Base-by-base conservation (phyloP, 2,113 vertebrate genomes). In the Onychostruthus taczanowskii region DNA sequence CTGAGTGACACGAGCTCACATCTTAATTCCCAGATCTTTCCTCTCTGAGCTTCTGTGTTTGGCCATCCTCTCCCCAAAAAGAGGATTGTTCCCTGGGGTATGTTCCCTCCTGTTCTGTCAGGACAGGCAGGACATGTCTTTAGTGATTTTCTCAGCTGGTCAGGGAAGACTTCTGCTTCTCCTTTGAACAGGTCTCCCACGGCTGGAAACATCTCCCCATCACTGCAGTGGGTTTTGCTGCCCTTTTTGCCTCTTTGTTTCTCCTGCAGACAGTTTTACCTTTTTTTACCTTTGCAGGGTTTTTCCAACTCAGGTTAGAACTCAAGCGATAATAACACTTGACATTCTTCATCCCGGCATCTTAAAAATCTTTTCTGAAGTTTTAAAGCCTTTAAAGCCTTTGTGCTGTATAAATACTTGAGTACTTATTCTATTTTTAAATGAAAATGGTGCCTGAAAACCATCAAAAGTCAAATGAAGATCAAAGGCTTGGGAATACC, bases 401-500 rank as follows among this genome's bases (percentile, higher is more conserved):
- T 68, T 83, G 49, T 89, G 53, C 66, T 85, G 16, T 46, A 43
- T 64, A 93, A 91, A 85, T 73, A 69, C 67, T 77, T 2, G 17
- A 80, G 63, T 33, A 39, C 35, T 37, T 91, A 46, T 49, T 72
- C 67, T 91, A 16, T 91, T 94, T 94, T 74, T 50, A 96, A 81
- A 41, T 61, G 64, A 92, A 94, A 86, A 31, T 18, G 90, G 77
- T 90, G 30, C 52, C 88, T 92, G 66, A 89, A 88, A 68, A 35
- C 59, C 35, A 74, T 94, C 53, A 89, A 43, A 95, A 91, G 67
- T 87, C 87, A 90, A 75, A 76, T 74, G 70, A 67, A 87, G 84
- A 85, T 86, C 75, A 90, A 79, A 87, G 44, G 30, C 63, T 77
- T 69, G 67, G 81, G 78, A 49, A 81, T 85, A 39, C 49, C 19